Conservation (phyloP, 2,888 invertebrate genomes). For the Metalampra italica region DNA sequence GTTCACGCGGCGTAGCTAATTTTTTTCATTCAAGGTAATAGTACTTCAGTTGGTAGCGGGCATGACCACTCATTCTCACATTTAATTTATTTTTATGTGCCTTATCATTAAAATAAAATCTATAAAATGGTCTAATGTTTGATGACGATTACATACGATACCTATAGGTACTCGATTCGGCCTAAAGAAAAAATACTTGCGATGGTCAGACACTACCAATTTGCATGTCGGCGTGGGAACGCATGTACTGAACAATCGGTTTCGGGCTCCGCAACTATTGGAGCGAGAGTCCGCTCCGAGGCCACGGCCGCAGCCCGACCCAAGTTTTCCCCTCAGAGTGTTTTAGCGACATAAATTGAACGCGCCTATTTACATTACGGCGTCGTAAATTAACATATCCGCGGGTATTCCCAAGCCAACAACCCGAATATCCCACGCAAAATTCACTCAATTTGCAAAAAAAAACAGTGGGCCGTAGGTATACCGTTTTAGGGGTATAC, state of each 20-base stretch:
- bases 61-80: too few relatives aligned
- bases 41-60: too few relatives aligned
- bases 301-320: conserved; percentile 12
- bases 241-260: conserved; percentile 44
- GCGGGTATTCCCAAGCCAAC: conserved; percentile 61
- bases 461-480: conserved; percentile 20
- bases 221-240: conserved; percentile 33
- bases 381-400: conserved; percentile 69
- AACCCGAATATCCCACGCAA: conserved; percentile 46
- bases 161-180: too few relatives aligned
- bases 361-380: conserved; percentile 64
- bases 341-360: conserved; percentile 68
- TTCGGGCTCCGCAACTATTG: conserved; percentile 30
- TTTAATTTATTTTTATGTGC: too few relatives aligned
- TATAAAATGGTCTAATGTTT: too few relatives aligned
- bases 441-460: conserved; percentile 34
- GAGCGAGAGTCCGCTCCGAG: neutral
- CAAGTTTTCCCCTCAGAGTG: conserved; percentile 51
- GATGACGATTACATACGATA: too few relatives aligned
- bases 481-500: neutral
- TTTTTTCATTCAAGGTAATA: too few relatives aligned
- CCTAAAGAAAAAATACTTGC: too few relatives aligned
- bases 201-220: conserved; percentile 7
- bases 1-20: too few relatives aligned
- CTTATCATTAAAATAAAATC: too few relatives aligned